Conservation (phyloP, 2,113 vertebrate genomes). For the Cygnus atratus region DNA sequence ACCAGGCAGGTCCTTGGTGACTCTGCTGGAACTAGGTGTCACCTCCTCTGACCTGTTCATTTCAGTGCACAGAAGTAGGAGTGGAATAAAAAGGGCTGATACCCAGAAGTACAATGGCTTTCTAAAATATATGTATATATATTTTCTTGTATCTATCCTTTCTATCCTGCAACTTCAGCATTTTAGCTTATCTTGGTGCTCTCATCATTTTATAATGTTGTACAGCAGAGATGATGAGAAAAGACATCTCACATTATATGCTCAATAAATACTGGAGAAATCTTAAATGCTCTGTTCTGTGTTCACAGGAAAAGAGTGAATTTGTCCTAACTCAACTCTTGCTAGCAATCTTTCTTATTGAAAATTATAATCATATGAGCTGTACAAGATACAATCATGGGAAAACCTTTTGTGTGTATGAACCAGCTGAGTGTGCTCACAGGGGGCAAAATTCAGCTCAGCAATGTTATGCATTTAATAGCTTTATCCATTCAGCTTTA, state of each 20-base stretch:
- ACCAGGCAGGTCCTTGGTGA: not conserved
- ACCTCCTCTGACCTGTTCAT: not conserved
- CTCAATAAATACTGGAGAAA: constrained; percentile 11
- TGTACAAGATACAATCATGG: constrained; percentile 21
- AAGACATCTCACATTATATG: not conserved
- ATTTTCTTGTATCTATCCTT: not conserved
- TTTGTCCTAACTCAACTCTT: not conserved
- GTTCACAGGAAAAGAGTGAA: not conserved
- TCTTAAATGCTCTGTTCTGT: not conserved
- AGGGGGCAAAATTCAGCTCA: constrained; percentile 30
- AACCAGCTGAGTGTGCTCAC: constrained; percentile 41
- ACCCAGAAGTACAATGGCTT: rapidly evolving
- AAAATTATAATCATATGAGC: constrained; percentile 43
- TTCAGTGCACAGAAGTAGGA: not conserved
- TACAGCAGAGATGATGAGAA: not conserved
- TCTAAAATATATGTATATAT: not conserved
- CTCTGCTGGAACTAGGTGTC: not conserved
- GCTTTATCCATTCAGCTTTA: constrained; percentile 72
- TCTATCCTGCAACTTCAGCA: not conserved
- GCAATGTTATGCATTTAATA: constrained; percentile 51
- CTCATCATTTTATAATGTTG: not conserved
- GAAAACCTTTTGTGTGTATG: constrained; percentile 8
- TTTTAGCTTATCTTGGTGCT: not conserved
- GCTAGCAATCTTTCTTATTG: not conserved
- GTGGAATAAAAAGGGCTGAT: not conserved